These are phyloP conservation scores for Chrysocyon brachyurus DNA, from an alignment of 2,797 vertebrate species.

Conservation along the genomic window DNA sequence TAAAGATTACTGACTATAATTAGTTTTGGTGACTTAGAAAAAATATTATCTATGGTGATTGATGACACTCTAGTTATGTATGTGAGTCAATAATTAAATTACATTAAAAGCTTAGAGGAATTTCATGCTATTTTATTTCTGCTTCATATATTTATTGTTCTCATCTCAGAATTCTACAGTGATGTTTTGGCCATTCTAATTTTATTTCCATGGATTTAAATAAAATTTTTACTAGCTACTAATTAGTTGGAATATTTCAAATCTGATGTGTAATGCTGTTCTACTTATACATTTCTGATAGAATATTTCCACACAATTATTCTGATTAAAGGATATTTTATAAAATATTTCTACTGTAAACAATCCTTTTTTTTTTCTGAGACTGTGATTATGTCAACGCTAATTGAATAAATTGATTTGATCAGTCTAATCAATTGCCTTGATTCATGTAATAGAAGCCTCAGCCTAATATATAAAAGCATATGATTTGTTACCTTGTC, in stretches of 20 bases:
- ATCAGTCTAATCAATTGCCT: background rate
- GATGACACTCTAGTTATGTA: constrained; percentile 59
- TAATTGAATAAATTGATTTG: constrained; percentile 43
- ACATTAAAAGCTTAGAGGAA: background rate
- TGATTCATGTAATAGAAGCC: background rate
- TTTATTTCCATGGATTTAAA: background rate
- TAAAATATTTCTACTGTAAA: background rate
- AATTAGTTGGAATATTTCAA: background rate
- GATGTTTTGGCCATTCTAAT: background rate
- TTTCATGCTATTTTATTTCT: constrained; percentile 31
- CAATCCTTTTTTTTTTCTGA: background rate
- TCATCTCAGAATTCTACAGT: constrained; percentile 15
- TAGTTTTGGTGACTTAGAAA: constrained; percentile 77
- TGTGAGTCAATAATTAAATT: constrained; percentile 75
- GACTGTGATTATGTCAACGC: background rate
- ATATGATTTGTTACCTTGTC: background rate
- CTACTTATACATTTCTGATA: background rate
- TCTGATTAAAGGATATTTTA: background rate
- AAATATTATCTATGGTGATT: constrained; percentile 77
- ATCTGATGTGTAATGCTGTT: background rate
- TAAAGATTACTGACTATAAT: constrained; percentile 76
- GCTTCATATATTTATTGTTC: background rate
- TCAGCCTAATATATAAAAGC: background rate
- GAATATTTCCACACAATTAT: background rate
- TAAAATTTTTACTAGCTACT: background rate